Evolutionary conservation across 1,140 invertebrate species (phyloP).

Genomic region (Littorina saxatilis): DNA sequence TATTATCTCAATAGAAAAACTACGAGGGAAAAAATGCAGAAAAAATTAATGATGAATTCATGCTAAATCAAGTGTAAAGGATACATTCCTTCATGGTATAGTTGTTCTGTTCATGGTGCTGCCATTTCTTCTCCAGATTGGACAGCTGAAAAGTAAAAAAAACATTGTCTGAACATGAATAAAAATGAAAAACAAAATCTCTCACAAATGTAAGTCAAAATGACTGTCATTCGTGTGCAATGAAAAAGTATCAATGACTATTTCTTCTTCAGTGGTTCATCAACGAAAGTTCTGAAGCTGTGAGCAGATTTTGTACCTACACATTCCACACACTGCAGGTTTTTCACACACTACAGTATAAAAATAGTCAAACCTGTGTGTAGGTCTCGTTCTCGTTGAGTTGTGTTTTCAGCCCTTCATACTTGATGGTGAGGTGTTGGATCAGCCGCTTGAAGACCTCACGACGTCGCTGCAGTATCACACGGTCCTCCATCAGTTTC

Average conservation of each 20-base stretch:
- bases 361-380: conserved; percentile 65
- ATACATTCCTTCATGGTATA: conserved; percentile 80
- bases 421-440: conserved; percentile 74
- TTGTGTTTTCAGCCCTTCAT: conserved; percentile 77
- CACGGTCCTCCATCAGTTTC: conserved; percentile 76
- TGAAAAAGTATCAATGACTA: too few relatives aligned
- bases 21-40: too few relatives aligned
- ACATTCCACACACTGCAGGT: too few relatives aligned
- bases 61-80: too few relatives aligned
- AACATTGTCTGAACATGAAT: not conserved
- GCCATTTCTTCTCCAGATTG: conserved; percentile 82
- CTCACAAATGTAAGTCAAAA: too few relatives aligned
- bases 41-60: too few relatives aligned
- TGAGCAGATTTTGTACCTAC: too few relatives aligned
- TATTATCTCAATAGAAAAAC: too few relatives aligned
- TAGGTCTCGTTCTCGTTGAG: conserved; percentile 84
- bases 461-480: conserved; percentile 65
- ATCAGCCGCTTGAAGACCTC: conserved; percentile 70
- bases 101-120: conserved; percentile 82
- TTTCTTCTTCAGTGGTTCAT: too few relatives aligned
- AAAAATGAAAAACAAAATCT: not conserved
- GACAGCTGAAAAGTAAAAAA: conserved; percentile 76
- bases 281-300: too few relatives aligned
- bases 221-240: too few relatives aligned
- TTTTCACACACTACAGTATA: not conserved